Conservation (phyloP, 2,888 invertebrate species). For the Ochropleura leucogaster region DNA sequence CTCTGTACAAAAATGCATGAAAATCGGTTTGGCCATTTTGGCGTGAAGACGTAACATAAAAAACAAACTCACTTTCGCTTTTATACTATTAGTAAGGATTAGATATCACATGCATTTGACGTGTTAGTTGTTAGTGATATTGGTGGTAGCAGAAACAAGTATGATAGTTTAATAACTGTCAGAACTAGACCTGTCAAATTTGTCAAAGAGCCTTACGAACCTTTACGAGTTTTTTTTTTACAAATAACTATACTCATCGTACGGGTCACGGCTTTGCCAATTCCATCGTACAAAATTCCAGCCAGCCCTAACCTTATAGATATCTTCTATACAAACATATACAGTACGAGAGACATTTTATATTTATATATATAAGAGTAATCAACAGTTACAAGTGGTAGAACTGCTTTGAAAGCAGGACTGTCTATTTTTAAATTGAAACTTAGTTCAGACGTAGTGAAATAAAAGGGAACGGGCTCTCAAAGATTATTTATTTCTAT, state of each 20-base stretch:
- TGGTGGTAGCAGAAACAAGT: neutral
- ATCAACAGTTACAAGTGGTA: conserved; percentile 33
- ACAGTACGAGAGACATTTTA: conserved; percentile 3
- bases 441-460: neutral
- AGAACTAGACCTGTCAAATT: neutral
- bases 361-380: conserved; percentile 12
- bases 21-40: no score
- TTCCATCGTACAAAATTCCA: neutral
- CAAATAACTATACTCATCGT: no score
- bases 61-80: no score
- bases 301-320: conserved; percentile 25
- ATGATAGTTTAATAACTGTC: neutral
- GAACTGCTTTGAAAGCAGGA: conserved; percentile 13
- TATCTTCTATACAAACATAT: neutral
- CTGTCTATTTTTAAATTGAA: neutral
- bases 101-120: neutral
- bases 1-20: no score
- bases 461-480: neutral
- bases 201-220: neutral
- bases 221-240: neutral
- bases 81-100: no score
- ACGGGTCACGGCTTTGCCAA: neutral
- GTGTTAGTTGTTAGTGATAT: neutral
- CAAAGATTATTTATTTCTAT: neutral
- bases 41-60: no score